A percentile compares a stretch with the other conserved stretches of the same genome.
Evolutionary conservation across 2,113 vertebrate species (phyloP).

Genomic region (Ammodytes marinus): DNA sequence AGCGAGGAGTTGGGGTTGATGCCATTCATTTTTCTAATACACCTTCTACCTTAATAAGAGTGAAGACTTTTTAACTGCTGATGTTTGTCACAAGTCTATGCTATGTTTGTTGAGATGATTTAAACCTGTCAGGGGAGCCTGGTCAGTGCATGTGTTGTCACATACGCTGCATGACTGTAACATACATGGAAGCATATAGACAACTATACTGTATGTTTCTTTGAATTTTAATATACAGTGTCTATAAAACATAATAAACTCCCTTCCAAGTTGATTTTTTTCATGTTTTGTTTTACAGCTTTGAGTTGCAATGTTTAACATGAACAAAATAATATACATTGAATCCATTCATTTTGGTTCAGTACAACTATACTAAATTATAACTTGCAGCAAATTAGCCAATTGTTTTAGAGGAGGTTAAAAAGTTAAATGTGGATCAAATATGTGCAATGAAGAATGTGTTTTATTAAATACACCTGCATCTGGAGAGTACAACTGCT

Average conservation of each 20-base stretch:
- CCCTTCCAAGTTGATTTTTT: background rate
- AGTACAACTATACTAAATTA: background rate
- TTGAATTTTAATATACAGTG: background rate
- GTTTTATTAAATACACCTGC: too few relatives aligned
- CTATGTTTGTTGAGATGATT: background rate
- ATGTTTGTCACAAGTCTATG: background rate
- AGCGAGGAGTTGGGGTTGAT: background rate
- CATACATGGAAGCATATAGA: background rate
- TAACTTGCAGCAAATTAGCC: background rate
- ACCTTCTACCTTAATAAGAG: background rate
- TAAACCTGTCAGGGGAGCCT: background rate
- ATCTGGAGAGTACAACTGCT: too few relatives aligned
- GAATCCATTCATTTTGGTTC: background rate
- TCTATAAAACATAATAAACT: background rate
- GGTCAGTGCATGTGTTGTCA: background rate
- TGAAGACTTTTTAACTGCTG: background rate
- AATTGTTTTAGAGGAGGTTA: background rate
- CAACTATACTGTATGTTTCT: background rate
- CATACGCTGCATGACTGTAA: conserved; percentile 7
- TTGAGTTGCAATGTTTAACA: background rate
- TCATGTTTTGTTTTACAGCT: background rate
- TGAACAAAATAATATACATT: background rate
- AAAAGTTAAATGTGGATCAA: background rate
- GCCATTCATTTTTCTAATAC: background rate
- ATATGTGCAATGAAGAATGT: background rate